Evolutionary conservation across 2,113 vertebrate species (phyloP), one percentile per base, ranked within the genome.

Genomic region (Triplophysa rosa): DNA sequence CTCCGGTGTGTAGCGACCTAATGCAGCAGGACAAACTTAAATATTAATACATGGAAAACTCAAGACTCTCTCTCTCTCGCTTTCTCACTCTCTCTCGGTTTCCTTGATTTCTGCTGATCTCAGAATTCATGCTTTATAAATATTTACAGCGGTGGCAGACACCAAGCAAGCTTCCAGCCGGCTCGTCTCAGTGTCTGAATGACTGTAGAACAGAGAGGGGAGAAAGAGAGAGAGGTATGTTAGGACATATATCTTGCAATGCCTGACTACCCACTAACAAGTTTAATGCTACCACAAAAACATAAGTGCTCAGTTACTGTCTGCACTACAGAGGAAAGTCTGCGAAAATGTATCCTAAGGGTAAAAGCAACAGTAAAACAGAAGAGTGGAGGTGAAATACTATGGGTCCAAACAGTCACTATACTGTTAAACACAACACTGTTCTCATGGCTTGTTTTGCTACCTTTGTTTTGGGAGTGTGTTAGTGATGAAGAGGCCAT

Each of bases 61-160:
- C 10, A 33, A 73, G 45, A 26, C 19, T 42, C 52, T 75, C 12
- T 75, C 12, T 65, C 26, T 10, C 63, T 64, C 23, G 1, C 12
- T 65, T n/a, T 47, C 12, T 65, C 47, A 7, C n/a, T 42, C n/a
- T 77, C n/a, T n/a, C n/a, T n/a, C n/a, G n/a, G n/a, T n/a, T n/a
- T n/a, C 47, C 47, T 42, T 63, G 56, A 75, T 83, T 68, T 79
- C 77, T 79, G 63, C 58, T 79, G 70, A 78, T 82, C 77, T 47
- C 63, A 47, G n/a, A 75, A 78, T 70, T 79, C 81, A 29, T 52
- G 56, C 77, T 75, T 75, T 71, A 82, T 78, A 78, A 82, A 79
- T 79, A 79, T 83, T 69, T 79, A 83, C 70, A 69, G 81, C 56
- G 4, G 17, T 26, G 45, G 29, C n/a, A 78, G 59, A 70, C 64